Conservation (phyloP, 2,113 vertebrate species). For the Entomyzon cyanotis region DNA sequence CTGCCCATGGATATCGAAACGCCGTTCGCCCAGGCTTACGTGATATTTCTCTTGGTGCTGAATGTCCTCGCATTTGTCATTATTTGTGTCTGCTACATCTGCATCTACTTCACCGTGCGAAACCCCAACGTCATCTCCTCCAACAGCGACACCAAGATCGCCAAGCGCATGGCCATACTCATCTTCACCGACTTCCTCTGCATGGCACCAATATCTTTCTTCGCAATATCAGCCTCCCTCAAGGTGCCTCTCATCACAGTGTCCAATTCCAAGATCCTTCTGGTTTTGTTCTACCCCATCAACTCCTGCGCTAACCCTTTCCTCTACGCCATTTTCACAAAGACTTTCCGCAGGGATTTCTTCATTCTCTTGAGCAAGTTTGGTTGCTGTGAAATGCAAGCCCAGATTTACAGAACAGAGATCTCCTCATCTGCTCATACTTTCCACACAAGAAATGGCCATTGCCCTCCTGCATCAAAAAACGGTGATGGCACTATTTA, state of each 20-base stretch:
- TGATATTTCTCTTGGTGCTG: slow-evolving; percentile 86
- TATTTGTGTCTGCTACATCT: slow-evolving; percentile 89
- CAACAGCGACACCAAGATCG: slow-evolving; percentile 87
- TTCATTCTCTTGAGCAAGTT: slow-evolving; percentile 90
- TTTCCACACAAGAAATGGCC: slow-evolving; percentile 76
- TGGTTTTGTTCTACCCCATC: slow-evolving; percentile 96
- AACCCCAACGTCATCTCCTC: slow-evolving; percentile 85
- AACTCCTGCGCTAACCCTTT: slow-evolving; percentile 98
- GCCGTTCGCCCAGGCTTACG: slow-evolving; percentile 81
- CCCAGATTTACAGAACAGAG: slow-evolving; percentile 91
- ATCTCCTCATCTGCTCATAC: slow-evolving; percentile 82
- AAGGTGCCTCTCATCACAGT: slow-evolving; percentile 93
- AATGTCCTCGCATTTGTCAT: slow-evolving; percentile 89
- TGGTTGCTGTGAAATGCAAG: slow-evolving; percentile 86
- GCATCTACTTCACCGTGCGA: slow-evolving; percentile 90
- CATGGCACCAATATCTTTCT: slow-evolving; percentile 97
- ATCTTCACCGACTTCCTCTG: slow-evolving; percentile 98
- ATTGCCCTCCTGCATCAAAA: slow-evolving; percentile 75
- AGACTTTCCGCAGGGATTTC: slow-evolving; percentile 92
- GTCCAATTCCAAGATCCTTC: slow-evolving; percentile 90
- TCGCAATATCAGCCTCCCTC: slow-evolving; percentile 93
- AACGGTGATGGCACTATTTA: slow-evolving; percentile 74
- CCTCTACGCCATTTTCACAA: slow-evolving; percentile 95
- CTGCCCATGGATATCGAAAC: slow-evolving; percentile 95
- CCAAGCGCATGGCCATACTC: slow-evolving; percentile 93